Evolutionary conservation across 2,797 vertebrate species (phyloP).

Genomic region (Phataginus tetradactyla): DNA sequence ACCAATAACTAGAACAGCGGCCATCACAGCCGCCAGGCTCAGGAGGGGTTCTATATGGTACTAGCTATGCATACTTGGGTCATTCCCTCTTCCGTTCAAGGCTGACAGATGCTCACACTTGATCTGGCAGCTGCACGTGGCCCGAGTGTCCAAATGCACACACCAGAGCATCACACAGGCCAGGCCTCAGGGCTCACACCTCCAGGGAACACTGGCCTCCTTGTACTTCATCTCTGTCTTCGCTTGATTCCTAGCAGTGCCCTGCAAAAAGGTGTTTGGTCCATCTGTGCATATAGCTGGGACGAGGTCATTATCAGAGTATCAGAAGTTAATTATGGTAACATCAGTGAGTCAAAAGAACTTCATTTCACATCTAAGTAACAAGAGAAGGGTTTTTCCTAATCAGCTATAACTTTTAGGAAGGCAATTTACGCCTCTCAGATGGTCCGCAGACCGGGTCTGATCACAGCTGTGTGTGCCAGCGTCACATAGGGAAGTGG

Average conservation of each 20-base stretch:
- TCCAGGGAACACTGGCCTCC: background rate
- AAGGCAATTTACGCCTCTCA: background rate
- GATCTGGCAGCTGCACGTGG: fast-evolving
- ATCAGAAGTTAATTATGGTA: background rate
- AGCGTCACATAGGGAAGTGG: background rate
- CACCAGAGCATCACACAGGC: background rate
- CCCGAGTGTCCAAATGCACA: background rate
- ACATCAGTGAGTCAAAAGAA: background rate
- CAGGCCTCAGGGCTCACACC: background rate
- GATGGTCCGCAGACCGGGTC: background rate
- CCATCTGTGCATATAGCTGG: background rate
- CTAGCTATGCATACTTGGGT: background rate
- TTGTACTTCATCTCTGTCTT: background rate
- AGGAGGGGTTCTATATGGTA: background rate
- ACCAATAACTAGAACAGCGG: background rate
- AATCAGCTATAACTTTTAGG: background rate
- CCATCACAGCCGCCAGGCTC: fast-evolving
- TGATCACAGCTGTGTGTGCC: background rate
- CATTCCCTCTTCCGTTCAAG: background rate
- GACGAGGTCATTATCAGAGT: background rate
- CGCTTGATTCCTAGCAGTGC: background rate
- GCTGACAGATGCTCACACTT: background rate
- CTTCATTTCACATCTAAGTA: background rate
- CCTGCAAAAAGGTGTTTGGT: background rate
- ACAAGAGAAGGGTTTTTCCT: background rate